Base-by-base conservation (phyloP, 2,113 vertebrate species). In the Macquaria ambigua region DNA sequence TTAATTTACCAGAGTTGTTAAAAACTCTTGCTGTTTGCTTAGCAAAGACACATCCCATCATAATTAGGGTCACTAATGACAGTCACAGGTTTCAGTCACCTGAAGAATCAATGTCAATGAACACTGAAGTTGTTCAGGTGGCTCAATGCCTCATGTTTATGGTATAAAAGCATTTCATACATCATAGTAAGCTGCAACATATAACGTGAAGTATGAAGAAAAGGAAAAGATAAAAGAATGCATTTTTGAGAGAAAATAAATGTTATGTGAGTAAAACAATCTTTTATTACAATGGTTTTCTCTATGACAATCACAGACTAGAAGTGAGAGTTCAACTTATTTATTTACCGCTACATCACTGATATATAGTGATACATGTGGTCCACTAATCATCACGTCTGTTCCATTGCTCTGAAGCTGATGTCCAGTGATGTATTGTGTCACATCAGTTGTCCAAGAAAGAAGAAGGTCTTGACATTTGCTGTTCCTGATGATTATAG, bases 401-500 rank as follows among this genome's bases (percentile, higher is more conserved):
- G 1, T 34, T 34, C 5, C 59, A 63, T 81, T 52, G 6, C 12
- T 16, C 37, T 67, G 50, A 71, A 18, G 25, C n/a, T 46, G 37
- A 61, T 63, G 31, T 79, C 34, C 46, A 43, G 10, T 20, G 7
- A 74, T 1, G 10, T 39, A 23, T 10, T 14, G 53, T 46, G 53
- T 75, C 53, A 41, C 43, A 75, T 46, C 12, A 39, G 20, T 37
- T 15, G 8, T 80, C 41, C 9, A 70, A 15, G 20, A 77, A 25
- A 53, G 34, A 4, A 34, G 34, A 56, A 12, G n/a, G 3, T 23
- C 8, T 25, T 23, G 23, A 6, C 37, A 48, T 53, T 25, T 82
- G 43, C 64, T 34, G 39, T 37, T 74, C 5, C 21, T 23, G 2
- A 16, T 64, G 55, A 68, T 83, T 80, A 63, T 52, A 72, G 21